phyloP scores from a whole-genome alignment of 1,140 invertebrate genomes.

The Lasioglossum baleicum region DNA sequence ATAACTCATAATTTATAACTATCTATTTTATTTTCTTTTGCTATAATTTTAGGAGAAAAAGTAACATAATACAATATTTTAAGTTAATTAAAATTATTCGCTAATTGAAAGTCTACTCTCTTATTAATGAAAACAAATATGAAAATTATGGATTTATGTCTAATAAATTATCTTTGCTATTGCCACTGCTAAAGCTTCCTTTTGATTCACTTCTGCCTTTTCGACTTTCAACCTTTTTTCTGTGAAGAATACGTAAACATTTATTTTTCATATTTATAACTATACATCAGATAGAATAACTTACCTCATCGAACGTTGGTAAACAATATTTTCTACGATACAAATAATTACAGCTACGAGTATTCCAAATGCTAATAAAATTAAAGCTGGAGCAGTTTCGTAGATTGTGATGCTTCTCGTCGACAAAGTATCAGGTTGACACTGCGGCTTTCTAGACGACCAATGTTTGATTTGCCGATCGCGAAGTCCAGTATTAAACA shows the following conservation, averaged over 20 bases:
- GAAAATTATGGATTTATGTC: too few relatives aligned
- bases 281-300: too few relatives aligned
- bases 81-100: too few relatives aligned
- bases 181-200: not conserved
- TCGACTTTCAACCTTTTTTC: not conserved
- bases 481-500: slow-evolving; percentile 60
- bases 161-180: slow-evolving; percentile 27
- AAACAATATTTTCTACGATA: slow-evolving; percentile 50
- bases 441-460: slow-evolving; percentile 63
- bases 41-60: too few relatives aligned
- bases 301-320: slow-evolving; percentile 40
- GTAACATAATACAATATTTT: too few relatives aligned
- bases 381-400: slow-evolving; percentile 62
- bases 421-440: slow-evolving; percentile 51
- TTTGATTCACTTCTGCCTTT: not conserved
- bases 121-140: too few relatives aligned
- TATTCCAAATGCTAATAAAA: slow-evolving; percentile 54
- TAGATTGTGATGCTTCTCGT: slow-evolving; percentile 63
- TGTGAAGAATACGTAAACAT: too few relatives aligned
- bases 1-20: too few relatives aligned
- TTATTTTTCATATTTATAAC: too few relatives aligned
- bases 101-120: too few relatives aligned
- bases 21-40: too few relatives aligned
- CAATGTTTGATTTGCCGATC: slow-evolving; percentile 61
- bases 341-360: slow-evolving; percentile 46